Evolutionary conservation across 2,113 vertebrate genomes (phyloP), one percentile per base, ranked within the genome.

Genomic region (Lathamus discolor): DNA sequence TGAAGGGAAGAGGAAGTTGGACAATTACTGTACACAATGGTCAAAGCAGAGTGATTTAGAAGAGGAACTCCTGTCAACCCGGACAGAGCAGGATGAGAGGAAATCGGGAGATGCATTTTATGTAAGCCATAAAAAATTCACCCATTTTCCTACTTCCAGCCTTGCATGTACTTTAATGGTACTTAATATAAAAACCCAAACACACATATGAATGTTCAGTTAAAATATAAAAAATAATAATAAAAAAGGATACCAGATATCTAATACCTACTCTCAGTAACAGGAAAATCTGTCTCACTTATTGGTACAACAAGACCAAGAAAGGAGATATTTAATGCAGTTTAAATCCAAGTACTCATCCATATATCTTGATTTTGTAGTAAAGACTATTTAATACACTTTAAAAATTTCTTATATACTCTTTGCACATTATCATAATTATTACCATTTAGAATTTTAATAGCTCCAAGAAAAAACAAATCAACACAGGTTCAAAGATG

Each of bases 1-100:
- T 61, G 70, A 93, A 74, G 57, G 81, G 87, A 89, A 91, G 39
- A 86, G 95, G 90, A 94, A 89, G 82, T 20, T 49, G 57, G 35
- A 88, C 72, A 85, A 72, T 63, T 41, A 79, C 61, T 66, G 49
- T 86, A 86, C 74, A 94, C 79, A 97, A 82, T 76, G 70, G 74
- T 91, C 49, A 86, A 89, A 86, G 81, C 3, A 48, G 70, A 87
- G 70, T 76, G 81, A 92, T 75, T 93, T 91, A 86, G 69, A 84
- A 85, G 20, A 79, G 78, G 35, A 97, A 87, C 52, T 91, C 52
- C 74, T 68, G 86, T 81, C 84, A 96, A 82, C 27, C 31, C 37
- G 46, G 96, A 82, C 86, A 92, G 88, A 91, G 62, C 55, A 92
- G 62, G 20, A 76, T 2, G 14, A 90, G 41, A 93, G 59, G 85